Conservation (phyloP, 2,797 vertebrate species). For the Emys orbicularis region DNA sequence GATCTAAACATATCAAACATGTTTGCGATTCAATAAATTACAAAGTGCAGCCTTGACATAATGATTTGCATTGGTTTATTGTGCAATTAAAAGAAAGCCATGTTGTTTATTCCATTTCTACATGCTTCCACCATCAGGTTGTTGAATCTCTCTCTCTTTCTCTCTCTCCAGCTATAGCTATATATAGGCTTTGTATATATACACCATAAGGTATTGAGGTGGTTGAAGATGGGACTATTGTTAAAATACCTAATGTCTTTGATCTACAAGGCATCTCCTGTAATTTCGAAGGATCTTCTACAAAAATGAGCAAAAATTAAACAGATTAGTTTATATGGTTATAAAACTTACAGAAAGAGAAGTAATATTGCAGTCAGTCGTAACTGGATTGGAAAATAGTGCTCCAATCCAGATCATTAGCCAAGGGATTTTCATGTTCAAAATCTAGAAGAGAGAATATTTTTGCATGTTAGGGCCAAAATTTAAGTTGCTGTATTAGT, state of each 20-base stretch:
- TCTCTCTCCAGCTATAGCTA: too few relatives aligned
- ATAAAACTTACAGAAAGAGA: constrained; percentile 78
- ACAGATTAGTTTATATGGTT: not conserved
- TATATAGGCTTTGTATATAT: not conserved
- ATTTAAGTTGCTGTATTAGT: not conserved
- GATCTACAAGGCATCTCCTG: not conserved
- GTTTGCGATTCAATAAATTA: not conserved
- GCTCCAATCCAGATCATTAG: constrained; percentile 62
- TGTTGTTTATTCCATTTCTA: not conserved
- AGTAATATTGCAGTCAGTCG: constrained; percentile 54
- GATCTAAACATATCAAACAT: not conserved
- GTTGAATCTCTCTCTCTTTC: not conserved
- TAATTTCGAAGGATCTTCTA: not conserved
- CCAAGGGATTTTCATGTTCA: constrained; percentile 72
- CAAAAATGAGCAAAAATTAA: not conserved
- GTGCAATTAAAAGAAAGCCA: not conserved
- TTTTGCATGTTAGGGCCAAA: not conserved
- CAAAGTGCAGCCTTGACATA: not conserved
- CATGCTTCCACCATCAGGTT: not conserved
- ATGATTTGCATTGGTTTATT: not conserved
- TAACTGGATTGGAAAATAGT: constrained; percentile 45
- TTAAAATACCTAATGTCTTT: not conserved
- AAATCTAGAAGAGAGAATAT: constrained; percentile 57
- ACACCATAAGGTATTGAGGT: not conserved
- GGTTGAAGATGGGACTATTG: not conserved